phyloP scores from a whole-genome alignment of 2,113 vertebrate genomes.

The Phasianus colchicus region DNA sequence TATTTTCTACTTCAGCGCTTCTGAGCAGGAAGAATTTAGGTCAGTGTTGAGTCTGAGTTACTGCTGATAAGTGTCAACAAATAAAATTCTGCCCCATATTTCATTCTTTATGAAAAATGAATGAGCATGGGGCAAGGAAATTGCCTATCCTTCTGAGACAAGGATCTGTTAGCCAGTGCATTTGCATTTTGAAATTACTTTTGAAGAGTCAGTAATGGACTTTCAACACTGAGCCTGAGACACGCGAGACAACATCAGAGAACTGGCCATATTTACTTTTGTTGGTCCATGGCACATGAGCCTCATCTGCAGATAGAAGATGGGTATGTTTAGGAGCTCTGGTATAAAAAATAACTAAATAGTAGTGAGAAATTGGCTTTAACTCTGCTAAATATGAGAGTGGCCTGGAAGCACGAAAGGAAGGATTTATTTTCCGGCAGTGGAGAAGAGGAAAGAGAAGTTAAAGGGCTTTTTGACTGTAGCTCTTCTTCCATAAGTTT shows the following conservation, averaged over 20 bases:
- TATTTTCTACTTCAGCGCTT: slow-evolving; percentile 69
- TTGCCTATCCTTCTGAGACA: slow-evolving; percentile 62
- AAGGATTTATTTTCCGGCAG: not conserved
- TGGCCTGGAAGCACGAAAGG: not conserved
- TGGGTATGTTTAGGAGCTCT: not conserved
- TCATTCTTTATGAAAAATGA: slow-evolving; percentile 77
- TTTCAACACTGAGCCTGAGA: slow-evolving; percentile 44
- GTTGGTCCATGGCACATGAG: not conserved
- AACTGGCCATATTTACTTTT: not conserved
- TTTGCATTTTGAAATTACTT: slow-evolving; percentile 80
- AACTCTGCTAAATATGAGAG: not conserved
- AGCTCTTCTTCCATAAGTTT: not conserved
- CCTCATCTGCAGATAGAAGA: not conserved
- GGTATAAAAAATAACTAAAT: not conserved
- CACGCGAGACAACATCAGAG: not conserved
- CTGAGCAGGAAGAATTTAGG: slow-evolving; percentile 70
- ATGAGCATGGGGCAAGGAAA: slow-evolving; percentile 65
- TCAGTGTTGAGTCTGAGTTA: slow-evolving; percentile 68
- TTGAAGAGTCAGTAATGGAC: slow-evolving; percentile 66
- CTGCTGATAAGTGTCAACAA: slow-evolving; percentile 71
- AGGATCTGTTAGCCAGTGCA: slow-evolving; percentile 60
- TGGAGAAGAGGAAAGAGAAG: not conserved
- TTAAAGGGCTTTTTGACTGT: not conserved
- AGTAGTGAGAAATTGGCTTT: not conserved
- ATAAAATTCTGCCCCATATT: slow-evolving; percentile 67